Base-by-base conservation (phyloP, 2,888 invertebrate genomes). In the Autographa pulchrina region DNA sequence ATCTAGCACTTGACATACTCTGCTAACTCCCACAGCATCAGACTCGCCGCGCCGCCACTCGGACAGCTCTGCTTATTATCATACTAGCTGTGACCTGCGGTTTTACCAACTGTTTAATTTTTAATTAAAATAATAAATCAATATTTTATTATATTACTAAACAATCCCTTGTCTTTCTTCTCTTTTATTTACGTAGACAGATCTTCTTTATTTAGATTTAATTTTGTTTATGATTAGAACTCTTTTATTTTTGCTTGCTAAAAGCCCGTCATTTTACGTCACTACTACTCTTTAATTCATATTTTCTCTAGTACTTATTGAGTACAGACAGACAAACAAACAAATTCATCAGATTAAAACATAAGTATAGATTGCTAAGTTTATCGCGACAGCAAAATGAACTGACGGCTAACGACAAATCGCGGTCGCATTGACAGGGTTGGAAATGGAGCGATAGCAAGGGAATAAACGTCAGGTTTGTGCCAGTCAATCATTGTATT, bases 1-100 rank as follows among this genome's bases (percentile, higher is more conserved):
- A 81, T 78, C 71, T 65, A 20, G 1, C 81, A 83, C 81, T 82
- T 83, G 81, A 82, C 83, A 81, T 48, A 75, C 58, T 69, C 41
- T 43, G 54, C 52, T 9, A 32, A 56, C 54, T 74, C 78, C 62
- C 72, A 80, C 77, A 71, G 65, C 74, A 74, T 71, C 69, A 65
- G 31, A 69, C 43, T 8, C 0, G 61, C 72, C 63, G 69, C 69
- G 61, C 72, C 63, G 69, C 69, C 63, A 48, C 58, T 63, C 58
- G 11, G 63, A 25, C 69, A 71, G 63, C 60, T 60, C 83, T 81
- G 81, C 70, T 83, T 83, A 83, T 74, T 83, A 75, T 81, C 84
- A 81, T 66, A 70, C 48, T n/a, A 48, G 16, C 7, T 48, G 4
- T n/a, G 48, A 0, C 8, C 16, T 1, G 48, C 48, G n/a, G 13